Evolutionary conservation across 2,888 invertebrate species (phyloP).

Genomic region (Scaptomyza polygonia): DNA sequence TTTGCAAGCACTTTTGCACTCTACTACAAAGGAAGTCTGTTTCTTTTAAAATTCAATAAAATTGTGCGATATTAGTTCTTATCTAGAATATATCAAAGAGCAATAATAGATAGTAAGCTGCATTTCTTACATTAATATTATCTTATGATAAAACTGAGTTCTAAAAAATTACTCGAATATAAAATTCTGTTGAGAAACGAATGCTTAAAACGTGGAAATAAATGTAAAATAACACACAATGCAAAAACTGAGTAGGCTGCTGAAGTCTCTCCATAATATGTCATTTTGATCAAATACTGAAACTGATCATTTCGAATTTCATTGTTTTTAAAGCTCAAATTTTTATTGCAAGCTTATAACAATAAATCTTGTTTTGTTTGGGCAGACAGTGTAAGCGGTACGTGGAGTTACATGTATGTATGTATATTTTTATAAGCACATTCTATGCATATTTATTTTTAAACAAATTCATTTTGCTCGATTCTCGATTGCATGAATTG

Average conservation of each 20-base stretch:
- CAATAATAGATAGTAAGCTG: too few species aligned
- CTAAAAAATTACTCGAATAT: background rate
- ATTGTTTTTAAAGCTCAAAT: background rate
- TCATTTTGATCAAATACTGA: too few species aligned
- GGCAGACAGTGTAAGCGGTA: conserved; percentile 25
- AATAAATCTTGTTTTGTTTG: background rate
- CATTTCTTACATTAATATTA: background rate
- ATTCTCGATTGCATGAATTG: conserved; percentile 60
- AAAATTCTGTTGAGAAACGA: background rate
- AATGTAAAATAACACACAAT: background rate
- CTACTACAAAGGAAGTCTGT: background rate
- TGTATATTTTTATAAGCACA: conserved; percentile 1
- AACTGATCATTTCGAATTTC: too few species aligned
- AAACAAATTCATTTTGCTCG: conserved; percentile 65
- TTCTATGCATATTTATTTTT: conserved; percentile 59
- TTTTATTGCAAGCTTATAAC: too few species aligned
- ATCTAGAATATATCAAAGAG: too few species aligned
- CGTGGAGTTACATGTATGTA: background rate
- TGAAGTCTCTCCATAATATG: background rate
- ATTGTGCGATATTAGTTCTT: too few species aligned
- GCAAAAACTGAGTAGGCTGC: background rate
- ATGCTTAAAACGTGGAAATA: background rate
- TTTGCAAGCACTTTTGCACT: conserved; percentile 20
- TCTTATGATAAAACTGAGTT: background rate
- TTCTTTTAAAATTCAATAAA: background rate